phyloP scores from a whole-genome alignment of 37 sponge, comb jelly and placozoan genomes.

The Cladorhizidae sp. region DNA sequence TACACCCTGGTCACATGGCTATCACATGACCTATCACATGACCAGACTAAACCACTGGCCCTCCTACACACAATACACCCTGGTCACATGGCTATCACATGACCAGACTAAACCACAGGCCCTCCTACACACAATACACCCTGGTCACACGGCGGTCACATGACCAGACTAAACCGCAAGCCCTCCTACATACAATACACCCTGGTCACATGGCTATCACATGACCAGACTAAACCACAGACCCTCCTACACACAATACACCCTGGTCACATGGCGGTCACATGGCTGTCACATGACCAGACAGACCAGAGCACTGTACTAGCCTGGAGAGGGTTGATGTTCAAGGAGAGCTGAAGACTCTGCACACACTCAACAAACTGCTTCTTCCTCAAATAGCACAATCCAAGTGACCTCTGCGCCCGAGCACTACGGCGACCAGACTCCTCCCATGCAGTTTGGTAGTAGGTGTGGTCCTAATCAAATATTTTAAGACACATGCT shows the following conservation, averaged over 20 bases:
- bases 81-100: not conserved
- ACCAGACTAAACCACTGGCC: constrained; percentile 56
- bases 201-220: not conserved
- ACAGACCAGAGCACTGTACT: not conserved
- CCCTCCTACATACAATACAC: constrained; percentile 70
- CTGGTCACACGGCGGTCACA: not conserved
- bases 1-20: not conserved
- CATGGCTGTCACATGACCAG: constrained; percentile 28
- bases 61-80: constrained; percentile 68
- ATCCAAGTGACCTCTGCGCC: constrained; percentile 86
- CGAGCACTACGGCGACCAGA: constrained; percentile 68
- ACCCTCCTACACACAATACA: constrained; percentile 66
- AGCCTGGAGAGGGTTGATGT: constrained; percentile 73
- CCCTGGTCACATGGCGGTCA: not conserved
- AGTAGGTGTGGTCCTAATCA: constrained; percentile 68
- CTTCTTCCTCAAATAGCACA: constrained; percentile 64
- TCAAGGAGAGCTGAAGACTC: constrained; percentile 57
- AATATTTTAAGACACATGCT: not conserved
- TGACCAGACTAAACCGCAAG: too few species aligned
- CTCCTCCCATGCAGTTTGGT: constrained; percentile 87
- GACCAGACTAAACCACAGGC: too few species aligned
- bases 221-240: constrained; percentile 92
- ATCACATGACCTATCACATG: constrained; percentile 18
- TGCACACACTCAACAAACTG: constrained; percentile 64
- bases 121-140: constrained; percentile 69